phyloP scores from a whole-genome alignment of 2,113 vertebrate species.

The Chlorodrepanis virens region DNA sequence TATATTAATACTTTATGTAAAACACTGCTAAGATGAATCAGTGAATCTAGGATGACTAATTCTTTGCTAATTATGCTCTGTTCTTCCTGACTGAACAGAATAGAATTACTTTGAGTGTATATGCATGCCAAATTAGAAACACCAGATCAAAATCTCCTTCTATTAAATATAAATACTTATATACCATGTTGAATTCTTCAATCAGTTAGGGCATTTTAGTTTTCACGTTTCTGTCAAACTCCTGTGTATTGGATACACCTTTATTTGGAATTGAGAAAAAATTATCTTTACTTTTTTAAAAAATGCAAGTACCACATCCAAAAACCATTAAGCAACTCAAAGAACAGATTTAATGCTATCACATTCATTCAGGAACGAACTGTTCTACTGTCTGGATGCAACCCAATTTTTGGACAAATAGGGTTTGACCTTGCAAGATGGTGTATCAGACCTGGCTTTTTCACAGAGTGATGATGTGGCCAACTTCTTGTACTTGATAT shows the following conservation, averaged over 20 bases:
- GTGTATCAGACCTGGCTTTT: background rate
- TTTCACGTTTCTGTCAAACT: background rate
- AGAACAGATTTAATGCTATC: background rate
- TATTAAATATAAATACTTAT: background rate
- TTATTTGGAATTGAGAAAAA: background rate
- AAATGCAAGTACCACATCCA: background rate
- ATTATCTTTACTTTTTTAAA: rapidly evolving
- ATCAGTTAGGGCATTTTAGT: background rate
- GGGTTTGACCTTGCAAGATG: background rate
- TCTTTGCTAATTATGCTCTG: background rate
- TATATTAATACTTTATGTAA: constrained; percentile 7
- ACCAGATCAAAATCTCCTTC: background rate
- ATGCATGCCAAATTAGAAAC: background rate
- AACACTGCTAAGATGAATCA: constrained; percentile 2
- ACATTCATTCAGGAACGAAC: background rate
- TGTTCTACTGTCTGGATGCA: background rate
- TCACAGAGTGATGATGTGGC: background rate
- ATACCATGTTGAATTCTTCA: background rate
- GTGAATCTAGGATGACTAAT: background rate
- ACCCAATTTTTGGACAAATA: background rate
- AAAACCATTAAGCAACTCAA: background rate
- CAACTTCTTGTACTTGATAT: background rate
- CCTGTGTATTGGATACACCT: background rate
- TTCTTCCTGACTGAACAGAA: constrained; percentile 25
- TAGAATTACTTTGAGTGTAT: background rate